phyloP scores from a whole-genome alignment of 2,888 invertebrate genomes.

The Adelognathus sp. region DNA sequence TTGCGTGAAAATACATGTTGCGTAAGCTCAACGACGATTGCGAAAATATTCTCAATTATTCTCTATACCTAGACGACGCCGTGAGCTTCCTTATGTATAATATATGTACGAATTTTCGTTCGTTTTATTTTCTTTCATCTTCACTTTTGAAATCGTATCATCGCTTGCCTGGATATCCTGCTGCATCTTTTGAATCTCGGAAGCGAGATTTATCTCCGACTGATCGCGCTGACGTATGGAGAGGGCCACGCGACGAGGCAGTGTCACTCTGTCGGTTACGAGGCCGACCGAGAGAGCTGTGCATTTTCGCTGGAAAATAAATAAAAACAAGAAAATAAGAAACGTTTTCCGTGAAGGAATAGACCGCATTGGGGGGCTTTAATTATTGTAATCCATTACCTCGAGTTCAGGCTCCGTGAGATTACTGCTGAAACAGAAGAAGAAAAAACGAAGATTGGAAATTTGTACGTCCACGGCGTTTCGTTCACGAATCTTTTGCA shows the following conservation, averaged over 20 bases:
- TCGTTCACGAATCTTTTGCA: not conserved
- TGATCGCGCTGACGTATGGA: constrained; percentile 77
- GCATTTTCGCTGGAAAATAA: constrained; percentile 72
- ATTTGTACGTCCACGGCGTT: not conserved
- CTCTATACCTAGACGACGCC: constrained; percentile 26
- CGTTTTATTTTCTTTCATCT: not conserved
- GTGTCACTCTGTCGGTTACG: constrained; percentile 74
- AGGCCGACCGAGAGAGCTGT: constrained; percentile 76
- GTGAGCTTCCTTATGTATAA: constrained; percentile 13
- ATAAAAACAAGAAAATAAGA: not conserved
- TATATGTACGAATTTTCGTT: constrained; percentile 12
- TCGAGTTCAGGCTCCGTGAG: constrained; percentile 73
- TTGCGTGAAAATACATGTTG: too few species aligned
- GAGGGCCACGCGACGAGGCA: constrained; percentile 70
- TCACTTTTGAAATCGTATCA: too few species aligned
- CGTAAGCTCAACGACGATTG: not conserved
- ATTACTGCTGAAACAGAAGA: constrained; percentile 68
- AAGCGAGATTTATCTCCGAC: constrained; percentile 74
- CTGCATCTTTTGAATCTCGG: constrained; percentile 74
- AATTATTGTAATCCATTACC: constrained; percentile 64
- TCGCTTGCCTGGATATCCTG: constrained; percentile 76
- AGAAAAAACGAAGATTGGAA: constrained; percentile 22
- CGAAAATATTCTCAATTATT: not conserved
- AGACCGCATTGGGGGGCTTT: too few species aligned
- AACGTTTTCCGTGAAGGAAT: not conserved